These are phyloP conservation scores for Acromyrmex echinatior DNA, from an alignment of 1,140 invertebrate genomes.

Conservation along the genomic window DNA sequence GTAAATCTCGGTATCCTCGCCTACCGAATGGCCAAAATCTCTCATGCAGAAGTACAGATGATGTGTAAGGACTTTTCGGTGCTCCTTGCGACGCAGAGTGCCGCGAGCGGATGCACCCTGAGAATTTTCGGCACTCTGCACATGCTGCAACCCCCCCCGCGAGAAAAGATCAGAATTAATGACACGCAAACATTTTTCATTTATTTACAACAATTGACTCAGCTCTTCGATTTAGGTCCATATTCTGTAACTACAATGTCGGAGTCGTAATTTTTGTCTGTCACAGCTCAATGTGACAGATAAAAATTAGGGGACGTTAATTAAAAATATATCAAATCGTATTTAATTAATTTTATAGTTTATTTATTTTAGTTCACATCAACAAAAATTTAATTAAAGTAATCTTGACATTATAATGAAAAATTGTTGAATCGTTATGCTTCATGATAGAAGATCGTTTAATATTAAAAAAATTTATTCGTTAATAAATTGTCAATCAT, in stretches of 20 bases:
- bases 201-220: not conserved
- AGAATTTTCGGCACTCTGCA: slow-evolving; percentile 93
- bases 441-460: not conserved
- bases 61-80: slow-evolving; percentile 91
- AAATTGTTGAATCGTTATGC: not conserved
- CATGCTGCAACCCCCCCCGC: slow-evolving; percentile 87
- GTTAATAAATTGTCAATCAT: not conserved
- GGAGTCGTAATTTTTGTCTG: no score
- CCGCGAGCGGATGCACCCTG: slow-evolving; percentile 92
- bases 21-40: slow-evolving; percentile 94
- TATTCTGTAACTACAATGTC: no score
- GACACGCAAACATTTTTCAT: not conserved
- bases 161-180: not conserved
- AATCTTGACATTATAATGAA: not conserved
- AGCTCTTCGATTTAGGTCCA: not conserved
- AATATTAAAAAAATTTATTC: not conserved
- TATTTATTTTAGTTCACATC: not conserved
- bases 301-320: not conserved
- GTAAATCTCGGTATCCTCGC: slow-evolving; percentile 95
- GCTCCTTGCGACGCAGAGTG: slow-evolving; percentile 90
- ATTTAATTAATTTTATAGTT: not conserved
- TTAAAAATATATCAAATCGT: not conserved
- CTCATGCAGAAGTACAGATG: slow-evolving; percentile 96
- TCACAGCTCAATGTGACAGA: no score
- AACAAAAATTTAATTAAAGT: not conserved